phyloP scores from a whole-genome alignment of 2,888 invertebrate species.

The Mellilla xanthometata region DNA sequence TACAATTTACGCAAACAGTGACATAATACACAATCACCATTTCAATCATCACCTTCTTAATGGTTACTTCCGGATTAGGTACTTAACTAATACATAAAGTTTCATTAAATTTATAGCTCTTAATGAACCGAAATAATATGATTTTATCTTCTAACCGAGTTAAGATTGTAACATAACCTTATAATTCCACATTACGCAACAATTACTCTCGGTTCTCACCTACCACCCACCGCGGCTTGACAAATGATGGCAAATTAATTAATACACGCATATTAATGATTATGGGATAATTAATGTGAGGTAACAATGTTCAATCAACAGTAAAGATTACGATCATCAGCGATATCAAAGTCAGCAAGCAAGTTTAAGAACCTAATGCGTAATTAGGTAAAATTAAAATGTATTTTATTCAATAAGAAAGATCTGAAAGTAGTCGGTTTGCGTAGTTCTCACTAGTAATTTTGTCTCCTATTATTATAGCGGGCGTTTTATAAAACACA shows the following conservation, averaged over 20 bases:
- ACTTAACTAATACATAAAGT: background rate
- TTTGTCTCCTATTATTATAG: too few species aligned
- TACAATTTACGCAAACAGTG: too few species aligned
- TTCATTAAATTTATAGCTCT: background rate
- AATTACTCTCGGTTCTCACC: conserved; percentile 16
- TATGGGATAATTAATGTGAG: conserved; percentile 17
- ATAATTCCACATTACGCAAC: conserved; percentile 24
- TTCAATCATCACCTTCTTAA: too few species aligned
- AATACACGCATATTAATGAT: conserved; percentile 16
- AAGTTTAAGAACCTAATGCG: too few species aligned
- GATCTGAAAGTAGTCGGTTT: too few species aligned
- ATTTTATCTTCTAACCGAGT: background rate
- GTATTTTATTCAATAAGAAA: too few species aligned
- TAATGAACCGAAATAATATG: background rate
- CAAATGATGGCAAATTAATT: conserved; percentile 30
- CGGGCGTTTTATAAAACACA: too few species aligned
- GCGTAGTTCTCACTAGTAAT: too few species aligned
- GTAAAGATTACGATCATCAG: conserved; percentile 5
- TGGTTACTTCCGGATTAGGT: background rate
- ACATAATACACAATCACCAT: too few species aligned
- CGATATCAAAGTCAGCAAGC: too few species aligned
- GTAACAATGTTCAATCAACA: conserved; percentile 13
- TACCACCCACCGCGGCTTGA: conserved; percentile 16
- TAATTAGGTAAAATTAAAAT: too few species aligned
- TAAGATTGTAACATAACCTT: conserved; percentile 12